Evolutionary conservation across 2,113 vertebrate species (phyloP).

Genomic region (Laticauda colubrina): DNA sequence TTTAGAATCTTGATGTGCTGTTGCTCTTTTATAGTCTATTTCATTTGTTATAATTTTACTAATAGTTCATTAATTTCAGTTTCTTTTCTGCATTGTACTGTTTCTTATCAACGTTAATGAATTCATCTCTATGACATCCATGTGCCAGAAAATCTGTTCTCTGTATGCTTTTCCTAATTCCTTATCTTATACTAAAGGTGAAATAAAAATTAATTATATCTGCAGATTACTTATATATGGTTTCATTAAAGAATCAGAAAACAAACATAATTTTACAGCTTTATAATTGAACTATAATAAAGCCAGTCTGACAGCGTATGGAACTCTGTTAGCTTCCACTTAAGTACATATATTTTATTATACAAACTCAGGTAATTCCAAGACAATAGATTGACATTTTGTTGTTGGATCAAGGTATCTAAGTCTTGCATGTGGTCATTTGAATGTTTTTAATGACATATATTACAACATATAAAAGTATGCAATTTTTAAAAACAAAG

Average conservation of each 20-base stretch:
- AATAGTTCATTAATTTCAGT: background rate
- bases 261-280: background rate
- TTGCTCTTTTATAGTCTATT: background rate
- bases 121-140: background rate
- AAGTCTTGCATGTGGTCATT: background rate
- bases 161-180: background rate
- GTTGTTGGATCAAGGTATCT: background rate
- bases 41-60: background rate
- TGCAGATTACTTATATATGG: background rate
- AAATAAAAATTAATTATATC: background rate
- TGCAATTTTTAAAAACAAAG: background rate
- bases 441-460: conserved; percentile 21
- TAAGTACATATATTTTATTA: background rate
- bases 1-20: conserved; percentile 46
- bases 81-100: background rate
- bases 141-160: background rate
- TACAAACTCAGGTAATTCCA: background rate
- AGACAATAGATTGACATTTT: background rate
- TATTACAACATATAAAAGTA: background rate
- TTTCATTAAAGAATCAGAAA: conserved; percentile 2
- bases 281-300: background rate
- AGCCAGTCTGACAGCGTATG: background rate
- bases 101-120: background rate
- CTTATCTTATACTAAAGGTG: background rate
- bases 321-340: background rate